phyloP scores from a whole-genome alignment of 1,140 invertebrate species.

The Melitaea cinxia region DNA sequence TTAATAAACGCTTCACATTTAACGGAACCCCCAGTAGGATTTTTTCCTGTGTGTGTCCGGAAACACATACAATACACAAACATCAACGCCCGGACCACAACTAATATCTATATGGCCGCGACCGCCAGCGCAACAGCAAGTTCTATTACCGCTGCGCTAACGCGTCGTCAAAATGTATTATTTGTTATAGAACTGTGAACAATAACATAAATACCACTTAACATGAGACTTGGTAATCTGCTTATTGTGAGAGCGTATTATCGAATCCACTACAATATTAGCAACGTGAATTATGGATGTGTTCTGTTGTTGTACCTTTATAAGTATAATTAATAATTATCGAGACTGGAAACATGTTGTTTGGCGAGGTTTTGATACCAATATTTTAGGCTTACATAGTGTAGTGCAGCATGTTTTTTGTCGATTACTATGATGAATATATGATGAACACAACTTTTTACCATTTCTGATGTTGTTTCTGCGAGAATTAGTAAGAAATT shows the following conservation, averaged over 20 bases:
- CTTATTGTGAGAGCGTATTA: constrained; percentile 18
- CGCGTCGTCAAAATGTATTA: constrained; percentile 1
- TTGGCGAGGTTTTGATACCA: neutral
- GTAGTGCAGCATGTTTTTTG: neutral
- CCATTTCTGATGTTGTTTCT: too few species aligned
- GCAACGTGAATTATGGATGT: constrained; percentile 12
- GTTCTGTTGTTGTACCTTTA: neutral
- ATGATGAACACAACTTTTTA: too few species aligned
- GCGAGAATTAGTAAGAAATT: too few species aligned
- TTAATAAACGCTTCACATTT: too few species aligned
- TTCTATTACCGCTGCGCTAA: too few species aligned
- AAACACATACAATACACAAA: too few species aligned
- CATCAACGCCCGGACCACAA: too few species aligned
- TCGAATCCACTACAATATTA: constrained; percentile 20
- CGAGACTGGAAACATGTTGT: neutral
- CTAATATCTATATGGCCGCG: too few species aligned
- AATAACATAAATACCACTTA: constrained; percentile 22
- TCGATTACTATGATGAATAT: neutral
- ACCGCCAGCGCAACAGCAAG: too few species aligned
- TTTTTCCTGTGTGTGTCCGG: too few species aligned
- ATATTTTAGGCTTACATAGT: neutral
- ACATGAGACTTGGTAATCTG: constrained; percentile 10
- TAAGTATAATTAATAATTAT: too few species aligned
- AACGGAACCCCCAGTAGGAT: too few species aligned
- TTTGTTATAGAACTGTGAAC: neutral